A percentile compares a stretch with the other conserved stretches of the same genome.
These are phyloP conservation scores for Catotricha subobsoleta DNA, from an alignment of 2,888 invertebrate genomes.

Conservation along the genomic window DNA sequence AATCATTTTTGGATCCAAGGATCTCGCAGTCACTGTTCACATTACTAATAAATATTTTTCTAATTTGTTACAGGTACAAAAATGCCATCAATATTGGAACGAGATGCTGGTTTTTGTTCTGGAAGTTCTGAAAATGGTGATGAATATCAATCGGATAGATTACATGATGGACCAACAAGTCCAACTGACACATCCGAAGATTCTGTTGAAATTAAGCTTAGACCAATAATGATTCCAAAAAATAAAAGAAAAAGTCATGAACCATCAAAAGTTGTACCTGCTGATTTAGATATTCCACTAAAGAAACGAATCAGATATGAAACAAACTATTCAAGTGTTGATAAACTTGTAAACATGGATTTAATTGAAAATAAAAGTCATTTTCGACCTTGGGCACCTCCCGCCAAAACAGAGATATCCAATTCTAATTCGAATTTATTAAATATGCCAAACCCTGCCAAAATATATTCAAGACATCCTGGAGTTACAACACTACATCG, in stretches of 20 bases:
- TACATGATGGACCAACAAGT: slow-evolving; percentile 33
- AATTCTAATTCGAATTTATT: slow-evolving; percentile 14
- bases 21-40: too few relatives aligned
- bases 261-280: slow-evolving; percentile 39
- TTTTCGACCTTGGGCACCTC: slow-evolving; percentile 48
- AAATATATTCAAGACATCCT: slow-evolving; percentile 26
- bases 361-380: slow-evolving; percentile 28
- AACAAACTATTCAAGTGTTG: slow-evolving; percentile 14
- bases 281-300: slow-evolving; percentile 36
- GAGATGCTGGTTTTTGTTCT: slow-evolving; percentile 55
- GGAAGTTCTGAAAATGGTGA: slow-evolving; percentile 40
- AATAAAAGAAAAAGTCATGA: slow-evolving; percentile 51
- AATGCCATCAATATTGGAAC: slow-evolving; percentile 22
- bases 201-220: slow-evolving; percentile 43
- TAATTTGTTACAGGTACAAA: slow-evolving; percentile 22
- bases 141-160: slow-evolving; percentile 37
- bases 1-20: background rate
- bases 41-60: slow-evolving; percentile 8
- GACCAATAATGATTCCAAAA: slow-evolving; percentile 33
- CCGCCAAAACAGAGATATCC: slow-evolving; percentile 8
- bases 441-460: slow-evolving; percentile 33
- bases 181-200: slow-evolving; percentile 46
- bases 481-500: slow-evolving; percentile 29
- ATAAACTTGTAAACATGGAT: slow-evolving; percentile 12
- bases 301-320: slow-evolving; percentile 52